phyloP scores from a whole-genome alignment of 2,888 invertebrate genomes.

The Limnephilus auricula region DNA sequence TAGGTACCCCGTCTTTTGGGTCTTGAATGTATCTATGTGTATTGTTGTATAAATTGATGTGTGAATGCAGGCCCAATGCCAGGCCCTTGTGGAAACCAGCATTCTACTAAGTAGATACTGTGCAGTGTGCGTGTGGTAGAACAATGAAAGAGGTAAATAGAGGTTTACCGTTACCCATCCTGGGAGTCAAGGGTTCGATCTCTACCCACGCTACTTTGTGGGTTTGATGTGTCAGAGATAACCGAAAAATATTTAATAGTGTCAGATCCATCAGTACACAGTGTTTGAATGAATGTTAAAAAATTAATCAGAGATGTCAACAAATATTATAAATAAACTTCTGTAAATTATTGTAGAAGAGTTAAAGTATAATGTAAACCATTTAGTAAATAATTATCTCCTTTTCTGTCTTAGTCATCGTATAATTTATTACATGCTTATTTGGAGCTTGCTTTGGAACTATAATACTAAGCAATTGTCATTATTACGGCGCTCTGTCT shows the following conservation, averaged over 20 bases:
- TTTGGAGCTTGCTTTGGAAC: no score
- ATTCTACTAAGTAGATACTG: neutral
- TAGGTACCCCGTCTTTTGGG: neutral
- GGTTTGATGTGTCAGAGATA: conserved; percentile 42
- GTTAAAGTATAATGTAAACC: no score
- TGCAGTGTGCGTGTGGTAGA: neutral
- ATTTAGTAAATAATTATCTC: no score
- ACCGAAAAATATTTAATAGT: neutral
- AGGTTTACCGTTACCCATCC: conserved; percentile 57
- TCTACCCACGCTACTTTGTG: conserved; percentile 54
- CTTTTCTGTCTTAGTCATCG: no score
- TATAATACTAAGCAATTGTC: no score
- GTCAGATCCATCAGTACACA: neutral
- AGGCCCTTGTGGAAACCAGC: conserved; percentile 49
- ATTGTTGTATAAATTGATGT: conserved; percentile 60
- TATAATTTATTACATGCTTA: no score
- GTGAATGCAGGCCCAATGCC: conserved; percentile 58
- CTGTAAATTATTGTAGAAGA: no score
- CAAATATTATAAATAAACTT: neutral
- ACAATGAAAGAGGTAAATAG: conserved; percentile 43
- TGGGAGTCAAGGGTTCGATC: conserved; percentile 56
- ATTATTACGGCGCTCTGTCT: no score
- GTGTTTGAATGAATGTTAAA: neutral
- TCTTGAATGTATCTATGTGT: conserved; percentile 39
- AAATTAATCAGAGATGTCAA: neutral